Evolutionary conservation across 2,888 invertebrate genomes (phyloP), one percentile per base, ranked within the genome.

Genomic region (Drosophila yooni): DNA sequence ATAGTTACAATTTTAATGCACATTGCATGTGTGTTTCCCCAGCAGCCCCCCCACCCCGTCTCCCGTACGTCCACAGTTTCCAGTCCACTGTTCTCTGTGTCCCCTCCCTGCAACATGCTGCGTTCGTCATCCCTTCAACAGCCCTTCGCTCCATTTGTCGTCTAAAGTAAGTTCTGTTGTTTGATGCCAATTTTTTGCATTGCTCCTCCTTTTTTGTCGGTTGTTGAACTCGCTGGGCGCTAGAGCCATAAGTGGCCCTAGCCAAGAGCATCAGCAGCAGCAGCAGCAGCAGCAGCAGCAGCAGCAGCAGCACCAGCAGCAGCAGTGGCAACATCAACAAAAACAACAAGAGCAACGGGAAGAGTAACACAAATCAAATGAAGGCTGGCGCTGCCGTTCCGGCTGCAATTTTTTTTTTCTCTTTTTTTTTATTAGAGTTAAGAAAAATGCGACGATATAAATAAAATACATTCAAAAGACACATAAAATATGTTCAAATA

Each of bases 151-250:
- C 57, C 59, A 59, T 60, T 76, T 67, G 72, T 64, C 85, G 72
- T 64, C 85, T 80, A 88, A 86, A 86, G 84, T 82, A 88, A 87
- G 78, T 88, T 87, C 79, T 90, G 87, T 87, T 87, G 87, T 87
- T 87, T 90, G 87, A 90, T 87, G 87, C 87, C 87, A 87, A 87
- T 87, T 87, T 86, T 86, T 86, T 84, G 87, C 87, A 89, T 85
- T 79, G 68, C 75, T 74, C 25, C 67, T 76, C 64, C 57, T 68
- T 81, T 78, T 90, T 87, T 81, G 90, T 70, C 87, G 87, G 89
- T 87, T 90, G 90, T 87, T 87, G 87, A 87, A 90, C 87, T 73
- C 87, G 70, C 59, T 67, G 71, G 79, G 74, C 80, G 88, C 80
- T 83, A 80, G 70, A 74, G 79, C 77, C 83, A 83, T 82, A 86